phyloP scores from a whole-genome alignment of 2,113 vertebrate species.

The Notothenia rossii region DNA sequence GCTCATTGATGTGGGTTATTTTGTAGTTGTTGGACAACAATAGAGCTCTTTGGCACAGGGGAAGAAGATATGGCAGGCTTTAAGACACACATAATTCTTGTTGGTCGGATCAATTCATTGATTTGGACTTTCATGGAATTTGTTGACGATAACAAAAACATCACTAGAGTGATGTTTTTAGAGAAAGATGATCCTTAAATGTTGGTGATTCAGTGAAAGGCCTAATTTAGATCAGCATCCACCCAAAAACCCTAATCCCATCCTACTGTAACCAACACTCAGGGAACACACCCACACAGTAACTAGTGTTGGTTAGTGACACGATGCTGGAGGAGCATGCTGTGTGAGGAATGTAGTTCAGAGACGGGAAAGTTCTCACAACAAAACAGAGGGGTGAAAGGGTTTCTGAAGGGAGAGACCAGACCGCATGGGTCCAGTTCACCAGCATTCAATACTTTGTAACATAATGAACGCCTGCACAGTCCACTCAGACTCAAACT shows the following conservation, averaged over 20 bases:
- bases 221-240: conserved; percentile 36
- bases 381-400: conserved; percentile 16
- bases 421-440: neutral
- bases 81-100: neutral
- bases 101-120: neutral
- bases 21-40: too few relatives aligned
- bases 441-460: neutral
- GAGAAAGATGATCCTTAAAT: neutral
- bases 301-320: conserved; percentile 37
- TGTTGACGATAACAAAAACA: neutral
- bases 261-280: conserved; percentile 23
- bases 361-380: conserved; percentile 24
- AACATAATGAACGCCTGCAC: neutral
- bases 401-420: conserved; percentile 2
- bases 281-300: conserved; percentile 42
- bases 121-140: neutral
- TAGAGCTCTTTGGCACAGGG: neutral
- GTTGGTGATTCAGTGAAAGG: conserved; percentile 2
- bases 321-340: conserved; percentile 32
- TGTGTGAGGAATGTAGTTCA: conserved; percentile 35
- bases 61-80: neutral
- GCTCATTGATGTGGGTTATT: too few relatives aligned
- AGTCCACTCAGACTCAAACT: neutral
- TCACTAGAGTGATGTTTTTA: neutral
- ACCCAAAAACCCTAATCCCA: conserved; percentile 36